phyloP scores from a whole-genome alignment of 2,888 invertebrate species.

The Magallana nippona region DNA sequence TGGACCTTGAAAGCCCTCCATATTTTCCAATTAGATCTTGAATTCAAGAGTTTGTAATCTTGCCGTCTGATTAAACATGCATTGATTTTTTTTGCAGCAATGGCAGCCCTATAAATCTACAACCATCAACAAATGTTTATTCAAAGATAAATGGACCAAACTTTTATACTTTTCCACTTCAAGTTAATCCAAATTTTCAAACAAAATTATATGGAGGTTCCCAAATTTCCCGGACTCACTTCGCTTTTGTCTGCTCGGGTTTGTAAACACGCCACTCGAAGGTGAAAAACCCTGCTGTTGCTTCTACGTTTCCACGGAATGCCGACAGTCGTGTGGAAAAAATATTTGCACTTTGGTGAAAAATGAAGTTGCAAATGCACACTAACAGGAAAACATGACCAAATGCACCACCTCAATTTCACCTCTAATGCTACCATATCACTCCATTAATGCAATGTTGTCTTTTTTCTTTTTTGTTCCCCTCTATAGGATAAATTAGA shows the following conservation, averaged over 20 bases:
- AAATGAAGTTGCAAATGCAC: constrained; percentile 29
- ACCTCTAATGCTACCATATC: background rate
- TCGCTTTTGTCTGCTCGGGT: constrained; percentile 22
- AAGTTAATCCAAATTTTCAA: constrained; percentile 47
- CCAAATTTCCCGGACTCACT: constrained; percentile 34
- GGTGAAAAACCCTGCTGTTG: background rate
- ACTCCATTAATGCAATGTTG: background rate
- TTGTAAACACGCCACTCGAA: constrained; percentile 41
- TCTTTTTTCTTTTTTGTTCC: background rate
- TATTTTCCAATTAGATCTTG: background rate
- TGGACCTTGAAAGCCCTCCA: background rate
- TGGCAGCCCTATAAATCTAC: constrained; percentile 17
- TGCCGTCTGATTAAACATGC: constrained; percentile 12
- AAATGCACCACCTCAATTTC: background rate
- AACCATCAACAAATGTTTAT: constrained; percentile 38
- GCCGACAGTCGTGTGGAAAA: constrained; percentile 29
- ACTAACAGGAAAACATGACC: constrained; percentile 29
- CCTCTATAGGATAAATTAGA: background rate
- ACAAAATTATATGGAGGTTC: constrained; percentile 45
- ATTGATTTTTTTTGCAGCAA: constrained; percentile 14
- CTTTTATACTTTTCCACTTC: constrained; percentile 49
- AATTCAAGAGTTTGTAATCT: constrained; percentile 11
- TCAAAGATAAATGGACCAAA: constrained; percentile 42
- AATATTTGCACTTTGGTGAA: constrained; percentile 31
- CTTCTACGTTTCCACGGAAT: constrained; percentile 18